These are phyloP conservation scores for Phoronis australis DNA, from an alignment of 2,888 invertebrate genomes.

Conservation along the genomic window DNA sequence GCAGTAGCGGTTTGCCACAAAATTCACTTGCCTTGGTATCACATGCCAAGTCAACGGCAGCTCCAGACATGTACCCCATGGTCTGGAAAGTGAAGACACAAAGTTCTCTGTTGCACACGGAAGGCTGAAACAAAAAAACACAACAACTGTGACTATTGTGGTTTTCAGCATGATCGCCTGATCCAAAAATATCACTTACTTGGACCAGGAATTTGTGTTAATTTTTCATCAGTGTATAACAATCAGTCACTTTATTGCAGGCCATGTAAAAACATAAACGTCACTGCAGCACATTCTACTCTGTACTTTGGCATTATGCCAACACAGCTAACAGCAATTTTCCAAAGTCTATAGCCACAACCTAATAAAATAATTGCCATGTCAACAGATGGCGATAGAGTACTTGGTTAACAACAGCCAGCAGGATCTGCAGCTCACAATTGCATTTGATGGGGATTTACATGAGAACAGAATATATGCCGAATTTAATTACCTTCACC, in stretches of 20 bases:
- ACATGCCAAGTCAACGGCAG: conserved; percentile 37
- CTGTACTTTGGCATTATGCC: not conserved
- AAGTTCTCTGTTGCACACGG: conserved; percentile 39
- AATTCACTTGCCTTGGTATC: conserved; percentile 29
- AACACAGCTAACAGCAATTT: not conserved
- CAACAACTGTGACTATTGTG: not conserved
- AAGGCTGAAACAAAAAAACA: conserved; percentile 25
- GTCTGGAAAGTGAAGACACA: conserved; percentile 46
- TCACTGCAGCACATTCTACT: not conserved
- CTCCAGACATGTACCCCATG: conserved; percentile 43
- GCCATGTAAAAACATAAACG: too few relatives aligned
- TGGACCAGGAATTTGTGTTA: not conserved
- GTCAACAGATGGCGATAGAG: too few relatives aligned
- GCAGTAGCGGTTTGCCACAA: too few relatives aligned
- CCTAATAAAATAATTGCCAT: too few relatives aligned
- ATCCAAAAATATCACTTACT: not conserved
- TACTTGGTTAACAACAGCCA: too few relatives aligned
- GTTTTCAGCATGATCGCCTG: not conserved
- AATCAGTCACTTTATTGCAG: too few relatives aligned
- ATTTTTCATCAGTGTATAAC: not conserved
- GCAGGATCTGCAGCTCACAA: too few relatives aligned
- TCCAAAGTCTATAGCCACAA: too few relatives aligned
- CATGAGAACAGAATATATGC: not conserved
- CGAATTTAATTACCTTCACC: conserved; percentile 33
- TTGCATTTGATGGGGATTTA: too few relatives aligned